phyloP scores from a whole-genome alignment of 1,140 invertebrate species.

The Drosophila tsacasi region DNA sequence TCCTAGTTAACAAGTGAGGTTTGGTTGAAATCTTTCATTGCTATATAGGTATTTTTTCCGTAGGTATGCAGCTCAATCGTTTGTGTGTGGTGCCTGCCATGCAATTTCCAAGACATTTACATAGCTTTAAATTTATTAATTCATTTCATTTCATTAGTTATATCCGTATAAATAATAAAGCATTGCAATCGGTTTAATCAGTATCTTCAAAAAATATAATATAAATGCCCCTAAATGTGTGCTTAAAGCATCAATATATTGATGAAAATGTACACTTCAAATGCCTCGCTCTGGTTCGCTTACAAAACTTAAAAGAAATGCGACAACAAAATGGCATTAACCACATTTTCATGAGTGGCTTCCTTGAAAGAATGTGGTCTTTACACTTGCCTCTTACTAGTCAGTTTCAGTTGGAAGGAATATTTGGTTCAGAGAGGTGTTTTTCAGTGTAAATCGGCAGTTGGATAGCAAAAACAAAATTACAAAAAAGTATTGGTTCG shows the following conservation, averaged over 20 bases:
- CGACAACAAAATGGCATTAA: conserved; percentile 57
- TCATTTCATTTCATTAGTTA: conserved; percentile 33
- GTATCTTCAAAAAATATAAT: conserved; percentile 42
- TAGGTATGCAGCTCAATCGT: conserved; percentile 49
- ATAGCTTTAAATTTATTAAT: conserved; percentile 51
- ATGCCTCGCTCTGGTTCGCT: conserved; percentile 71
- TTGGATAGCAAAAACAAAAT: conserved; percentile 29
- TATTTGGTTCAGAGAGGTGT: conserved; percentile 38
- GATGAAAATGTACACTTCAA: conserved; percentile 79
- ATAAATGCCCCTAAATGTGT: conserved; percentile 58
- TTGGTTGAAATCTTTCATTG: conserved; percentile 80
- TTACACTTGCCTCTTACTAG: conserved; percentile 40
- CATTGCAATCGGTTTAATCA: conserved; percentile 39
- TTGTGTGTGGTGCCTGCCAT: conserved; percentile 45
- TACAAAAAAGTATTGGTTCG: conserved; percentile 16
- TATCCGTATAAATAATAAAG: conserved; percentile 65
- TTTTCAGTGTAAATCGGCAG: conserved; percentile 26
- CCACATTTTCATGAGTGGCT: background rate
- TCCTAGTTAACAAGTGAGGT: conserved; percentile 84
- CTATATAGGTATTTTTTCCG: conserved; percentile 68
- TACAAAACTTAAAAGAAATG: conserved; percentile 52
- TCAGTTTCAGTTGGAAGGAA: conserved; percentile 22
- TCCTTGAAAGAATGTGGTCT: conserved; percentile 5
- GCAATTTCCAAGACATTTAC: conserved; percentile 62
- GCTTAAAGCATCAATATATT: conserved; percentile 74